Base-by-base conservation (phyloP, 1,140 invertebrate genomes). In the Pseudomyrmex sp. region DNA sequence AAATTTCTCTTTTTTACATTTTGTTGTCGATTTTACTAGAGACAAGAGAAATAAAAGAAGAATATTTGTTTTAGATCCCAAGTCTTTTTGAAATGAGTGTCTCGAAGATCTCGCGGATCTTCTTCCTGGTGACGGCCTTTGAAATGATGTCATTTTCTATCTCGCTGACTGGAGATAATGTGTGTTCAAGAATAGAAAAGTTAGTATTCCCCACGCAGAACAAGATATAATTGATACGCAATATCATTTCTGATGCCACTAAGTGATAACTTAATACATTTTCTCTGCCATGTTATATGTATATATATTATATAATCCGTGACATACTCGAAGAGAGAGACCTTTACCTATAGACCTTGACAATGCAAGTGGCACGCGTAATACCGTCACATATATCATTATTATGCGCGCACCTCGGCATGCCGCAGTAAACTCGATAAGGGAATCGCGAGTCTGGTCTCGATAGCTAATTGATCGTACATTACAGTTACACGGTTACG, bases 401-500 rank as follows among this genome's bases (percentile, higher is more conserved):
- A 80, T 85, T 66, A 69, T 86, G 23, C 23, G n/a, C 35, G 26
- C 50, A 84, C 35, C 4, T 35, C 59, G 12, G 20, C 79, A 83
- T 73, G 20, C 20, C 68, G 4, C 12, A 52, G 18, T 58, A 54
- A 20, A 23, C 62, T 68, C 61, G 83, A 88, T 88, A 88, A 85
- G 83, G 86, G 46, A 63, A 79, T 76, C 46, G 65, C 59, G 44
- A 18, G 48, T 59, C 35, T 18, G 48, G 61, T 35, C 35, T 56
- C 2, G 66, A 75, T 65, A 46, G 35, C 23, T 89, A 83, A 87
- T 89, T 65, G 66, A 88, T 76, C 72, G 20, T 75, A 85, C 54
- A 58, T 77, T 93, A 52, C 93, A 96, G 96, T 86, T 96, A 96
- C 91, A 95, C 95, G 62, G 94, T 95, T 66, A 96, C 95, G 5